phyloP scores from a whole-genome alignment of 2,888 invertebrate species.

The Heliconius aoede region DNA sequence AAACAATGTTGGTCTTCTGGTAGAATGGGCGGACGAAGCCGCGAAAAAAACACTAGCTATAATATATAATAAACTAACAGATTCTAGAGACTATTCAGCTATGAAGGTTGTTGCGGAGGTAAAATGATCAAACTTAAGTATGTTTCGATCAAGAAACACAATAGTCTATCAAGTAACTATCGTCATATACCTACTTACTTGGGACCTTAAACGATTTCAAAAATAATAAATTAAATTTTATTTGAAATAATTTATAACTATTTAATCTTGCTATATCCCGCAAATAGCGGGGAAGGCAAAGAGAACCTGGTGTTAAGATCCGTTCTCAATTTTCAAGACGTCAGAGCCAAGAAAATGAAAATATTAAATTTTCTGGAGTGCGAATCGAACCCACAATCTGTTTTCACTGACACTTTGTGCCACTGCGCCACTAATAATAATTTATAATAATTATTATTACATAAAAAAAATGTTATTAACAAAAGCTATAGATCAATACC shows the following conservation, averaged over 20 bases:
- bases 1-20: background rate
- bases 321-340: too few relatives aligned
- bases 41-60: background rate
- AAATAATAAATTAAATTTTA: conserved; percentile 17
- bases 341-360: too few relatives aligned
- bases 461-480: too few relatives aligned
- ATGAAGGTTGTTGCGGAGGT: conserved; percentile 47
- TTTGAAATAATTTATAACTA: conserved; percentile 3
- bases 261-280: too few relatives aligned
- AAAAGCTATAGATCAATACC: too few relatives aligned
- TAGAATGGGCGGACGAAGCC: background rate
- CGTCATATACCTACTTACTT: conserved; percentile 21
- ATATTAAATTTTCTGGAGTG: too few relatives aligned
- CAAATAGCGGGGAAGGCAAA: too few relatives aligned
- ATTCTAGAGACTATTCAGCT: conserved; percentile 19
- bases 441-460: background rate
- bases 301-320: too few relatives aligned
- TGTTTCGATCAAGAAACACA: conserved; percentile 51
- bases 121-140: conserved; percentile 49
- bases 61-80: conserved; percentile 32
- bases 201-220: conserved; percentile 46
- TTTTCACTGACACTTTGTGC: too few relatives aligned
- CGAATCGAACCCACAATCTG: too few relatives aligned
- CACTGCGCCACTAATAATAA: background rate
- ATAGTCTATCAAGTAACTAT: conserved; percentile 54